Percentiles rank a stretch among this genome's conserved stretches.
Evolutionary conservation across 2,888 invertebrate species (phyloP).

Genomic region (Brachyopa scutellaris): DNA sequence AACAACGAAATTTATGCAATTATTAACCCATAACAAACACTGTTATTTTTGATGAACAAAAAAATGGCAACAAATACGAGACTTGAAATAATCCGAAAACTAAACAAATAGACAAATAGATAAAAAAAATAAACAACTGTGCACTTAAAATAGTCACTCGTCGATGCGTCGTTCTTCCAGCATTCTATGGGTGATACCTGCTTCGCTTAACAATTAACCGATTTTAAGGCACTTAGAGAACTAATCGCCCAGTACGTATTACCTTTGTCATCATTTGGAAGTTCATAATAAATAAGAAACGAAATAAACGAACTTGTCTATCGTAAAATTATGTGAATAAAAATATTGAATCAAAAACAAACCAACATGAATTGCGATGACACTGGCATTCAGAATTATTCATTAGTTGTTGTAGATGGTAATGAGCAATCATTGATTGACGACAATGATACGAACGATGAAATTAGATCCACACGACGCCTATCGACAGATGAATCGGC

Average conservation of each 20-base stretch:
- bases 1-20: conserved; percentile 53
- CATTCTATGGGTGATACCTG: conserved; percentile 30
- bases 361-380: conserved; percentile 65
- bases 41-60: conserved; percentile 12
- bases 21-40: conserved; percentile 23
- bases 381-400: conserved; percentile 48
- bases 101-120: background rate
- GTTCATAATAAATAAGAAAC: conserved; percentile 5
- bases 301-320: background rate
- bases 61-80: conserved; percentile 25
- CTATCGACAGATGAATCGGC: conserved; percentile 53
- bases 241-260: too few relatives aligned
- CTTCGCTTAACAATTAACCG: conserved; percentile 35
- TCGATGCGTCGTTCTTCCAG: conserved; percentile 22
- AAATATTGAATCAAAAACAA: conserved; percentile 21
- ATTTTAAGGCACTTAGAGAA: conserved; percentile 15
- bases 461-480: conserved; percentile 24
- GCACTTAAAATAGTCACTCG: conserved; percentile 9
- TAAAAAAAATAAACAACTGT: conserved; percentile 6
- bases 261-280: background rate
- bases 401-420: conserved; percentile 36
- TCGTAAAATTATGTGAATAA: conserved; percentile 23
- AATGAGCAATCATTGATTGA: conserved; percentile 40
- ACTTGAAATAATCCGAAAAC: conserved; percentile 23
- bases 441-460: conserved; percentile 39